Base-by-base conservation (phyloP, 2,797 vertebrate species). In the Zalophus californianus region DNA sequence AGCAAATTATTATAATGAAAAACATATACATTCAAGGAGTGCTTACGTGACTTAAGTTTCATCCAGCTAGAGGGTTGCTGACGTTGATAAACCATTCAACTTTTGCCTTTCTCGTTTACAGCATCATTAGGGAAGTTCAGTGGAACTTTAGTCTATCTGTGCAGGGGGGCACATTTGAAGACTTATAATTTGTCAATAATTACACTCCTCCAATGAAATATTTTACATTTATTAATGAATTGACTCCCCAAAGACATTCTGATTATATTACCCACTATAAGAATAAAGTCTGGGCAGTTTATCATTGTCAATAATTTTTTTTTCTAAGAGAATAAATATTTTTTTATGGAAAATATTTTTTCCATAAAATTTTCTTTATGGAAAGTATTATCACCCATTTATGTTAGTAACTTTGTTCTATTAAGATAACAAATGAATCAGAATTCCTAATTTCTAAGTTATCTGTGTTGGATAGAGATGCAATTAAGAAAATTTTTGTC, bases 1-100 rank as follows among this genome's bases (percentile, higher is more conserved):
- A 97, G 95, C 50, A 94, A 97, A 96, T 97, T 98, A 98, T 97
- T 98, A 96, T 98, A 98, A 98, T 98, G 98, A 98, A 98, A 98
- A 99, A 98, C 98, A 98, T 97, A 97, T 96, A 96, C 97, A 98
- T 96, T 97, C 95, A 98, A 98, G 98, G 62, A 91, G 72, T 95
- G 83, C 80, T 2, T 98, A 58, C 68, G 96, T 98, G 97, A 96
- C 97, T 98, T 98, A 97, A 97, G 98, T 98, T 99, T 98, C 98
- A 98, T 97, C 98, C 91, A 97, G 96, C 97, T 96, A 97, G 94
- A 98, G 94, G 96, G 90, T 97, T 98, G 96, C 52, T 98, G 98
- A 99, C 98, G 98, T 98, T 98, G 98, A 99, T 96, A 99, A 98
- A 98, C 97, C 96, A 56, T 97, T 98, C 10, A 48, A 78, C 93